These are phyloP conservation scores for Thaleichthys pacificus DNA, from an alignment of 2,797 vertebrate genomes.

Conservation along the genomic window DNA sequence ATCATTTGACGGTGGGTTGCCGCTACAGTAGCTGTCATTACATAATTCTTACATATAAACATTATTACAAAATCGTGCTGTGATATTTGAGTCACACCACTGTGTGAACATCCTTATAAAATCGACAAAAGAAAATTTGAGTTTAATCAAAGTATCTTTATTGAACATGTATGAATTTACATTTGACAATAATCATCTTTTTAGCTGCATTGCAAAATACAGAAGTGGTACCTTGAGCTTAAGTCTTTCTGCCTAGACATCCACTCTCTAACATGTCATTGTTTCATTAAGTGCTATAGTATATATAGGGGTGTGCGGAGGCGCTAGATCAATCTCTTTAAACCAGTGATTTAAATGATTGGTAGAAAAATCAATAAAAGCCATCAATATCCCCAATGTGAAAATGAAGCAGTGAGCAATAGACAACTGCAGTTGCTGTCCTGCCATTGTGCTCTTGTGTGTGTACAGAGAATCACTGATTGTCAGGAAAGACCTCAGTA, in stretches of 20 bases:
- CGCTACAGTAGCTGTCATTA: no score
- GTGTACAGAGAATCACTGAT: slow-evolving; percentile 54
- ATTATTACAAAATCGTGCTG: not conserved
- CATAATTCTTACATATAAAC: not conserved
- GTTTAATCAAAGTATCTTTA: slow-evolving; percentile 52
- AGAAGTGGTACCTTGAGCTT: slow-evolving; percentile 34
- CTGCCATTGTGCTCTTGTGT: slow-evolving; percentile 27
- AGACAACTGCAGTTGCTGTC: slow-evolving; percentile 26
- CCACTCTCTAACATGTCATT: slow-evolving; percentile 29
- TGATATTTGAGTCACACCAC: not conserved
- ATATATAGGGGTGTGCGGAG: slow-evolving; percentile 20
- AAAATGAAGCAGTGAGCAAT: slow-evolving; percentile 9
- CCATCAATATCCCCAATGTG: slow-evolving; percentile 15
- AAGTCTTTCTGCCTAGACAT: slow-evolving; percentile 30
- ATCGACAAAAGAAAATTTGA: slow-evolving; percentile 6
- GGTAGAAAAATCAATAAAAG: not conserved
- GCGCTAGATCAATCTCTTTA: slow-evolving; percentile 38
- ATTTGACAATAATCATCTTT: slow-evolving; percentile 21
- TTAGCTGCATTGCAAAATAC: slow-evolving; percentile 49
- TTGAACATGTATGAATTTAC: slow-evolving; percentile 56
- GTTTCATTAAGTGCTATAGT: slow-evolving; percentile 3
- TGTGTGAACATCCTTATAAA: not conserved
- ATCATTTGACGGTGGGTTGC: not conserved
- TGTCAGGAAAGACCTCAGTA: slow-evolving; percentile 47
- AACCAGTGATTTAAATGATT: slow-evolving; percentile 4